Evolutionary conservation across 2,797 vertebrate genomes (phyloP).

Genomic region (Crenuchus spilurus): DNA sequence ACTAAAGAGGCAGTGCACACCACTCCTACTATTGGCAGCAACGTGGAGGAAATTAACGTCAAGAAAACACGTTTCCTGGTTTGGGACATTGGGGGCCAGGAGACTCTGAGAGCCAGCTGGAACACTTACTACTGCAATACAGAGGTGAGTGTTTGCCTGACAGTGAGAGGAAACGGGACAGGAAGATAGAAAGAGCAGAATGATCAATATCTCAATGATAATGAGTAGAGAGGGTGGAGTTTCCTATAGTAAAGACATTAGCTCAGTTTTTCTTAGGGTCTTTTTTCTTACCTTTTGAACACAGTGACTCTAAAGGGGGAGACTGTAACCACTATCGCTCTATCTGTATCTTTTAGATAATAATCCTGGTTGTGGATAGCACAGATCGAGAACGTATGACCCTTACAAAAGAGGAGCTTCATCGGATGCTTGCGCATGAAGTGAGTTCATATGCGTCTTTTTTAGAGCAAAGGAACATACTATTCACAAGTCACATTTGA

Average conservation of each 20-base stretch:
- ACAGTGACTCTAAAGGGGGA: neutral
- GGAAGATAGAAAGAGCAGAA: neutral
- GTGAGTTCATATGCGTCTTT: slow-evolving; percentile 62
- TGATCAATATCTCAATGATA: neutral
- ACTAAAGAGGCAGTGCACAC: slow-evolving; percentile 86
- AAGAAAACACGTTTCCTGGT: slow-evolving; percentile 85
- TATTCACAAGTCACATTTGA: neutral
- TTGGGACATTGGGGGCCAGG: slow-evolving; percentile 89
- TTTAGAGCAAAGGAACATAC: too few species aligned
- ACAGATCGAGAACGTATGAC: slow-evolving; percentile 83
- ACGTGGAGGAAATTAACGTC: slow-evolving; percentile 83
- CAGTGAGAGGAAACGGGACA: neutral
- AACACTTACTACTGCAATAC: slow-evolving; percentile 83
- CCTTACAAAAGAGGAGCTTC: slow-evolving; percentile 81
- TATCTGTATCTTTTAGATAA: slow-evolving; percentile 72
- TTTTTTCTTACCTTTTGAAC: too few species aligned
- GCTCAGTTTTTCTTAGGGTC: too few species aligned
- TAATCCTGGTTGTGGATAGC: slow-evolving; percentile 89
- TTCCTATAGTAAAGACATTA: neutral
- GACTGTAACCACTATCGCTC: neutral
- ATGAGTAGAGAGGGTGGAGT: neutral
- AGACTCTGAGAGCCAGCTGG: slow-evolving; percentile 82
- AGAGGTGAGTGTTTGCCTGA: slow-evolving; percentile 72
- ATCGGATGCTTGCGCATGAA: slow-evolving; percentile 86
- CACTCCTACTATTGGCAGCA: slow-evolving; percentile 85